These are phyloP conservation scores for Pristionchus entomophagus DNA, from an alignment of 2,888 invertebrate species.

Conservation along the genomic window DNA sequence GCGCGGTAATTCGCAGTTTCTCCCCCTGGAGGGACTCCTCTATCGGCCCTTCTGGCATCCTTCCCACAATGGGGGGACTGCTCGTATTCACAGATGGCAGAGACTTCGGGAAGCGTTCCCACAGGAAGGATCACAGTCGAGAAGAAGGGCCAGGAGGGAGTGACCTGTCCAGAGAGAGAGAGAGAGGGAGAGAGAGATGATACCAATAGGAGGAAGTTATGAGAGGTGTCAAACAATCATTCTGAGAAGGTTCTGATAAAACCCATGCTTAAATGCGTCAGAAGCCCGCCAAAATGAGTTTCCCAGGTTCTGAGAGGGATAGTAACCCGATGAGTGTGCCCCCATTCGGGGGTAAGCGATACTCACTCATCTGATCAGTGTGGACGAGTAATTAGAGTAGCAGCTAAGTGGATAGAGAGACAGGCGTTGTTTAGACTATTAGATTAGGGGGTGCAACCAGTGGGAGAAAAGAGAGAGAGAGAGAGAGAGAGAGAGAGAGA, in stretches of 20 bases:
- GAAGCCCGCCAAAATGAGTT: no score
- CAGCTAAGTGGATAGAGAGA: conserved; percentile 4
- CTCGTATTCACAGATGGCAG: background rate
- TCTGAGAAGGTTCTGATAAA: no score
- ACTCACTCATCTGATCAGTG: conserved; percentile 30
- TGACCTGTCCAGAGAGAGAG: no score
- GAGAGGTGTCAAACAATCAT: no score
- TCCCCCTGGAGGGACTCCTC: background rate
- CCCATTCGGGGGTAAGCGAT: conserved; percentile 10
- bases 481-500: background rate
- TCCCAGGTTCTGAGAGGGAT: no score
- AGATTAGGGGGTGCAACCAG: conserved; percentile 29
- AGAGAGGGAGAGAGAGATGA: no score
- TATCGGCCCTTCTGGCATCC: conserved; percentile 6
- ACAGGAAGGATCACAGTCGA: background rate
- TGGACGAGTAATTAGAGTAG: conserved; percentile 26
- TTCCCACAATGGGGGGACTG: background rate
- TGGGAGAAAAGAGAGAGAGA: background rate
- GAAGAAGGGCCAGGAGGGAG: background rate
- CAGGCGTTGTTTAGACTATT: conserved; percentile 38
- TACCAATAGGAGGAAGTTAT: no score
- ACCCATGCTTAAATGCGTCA: no score
- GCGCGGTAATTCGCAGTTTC: background rate
- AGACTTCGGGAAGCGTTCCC: background rate
- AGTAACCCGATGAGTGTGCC: background rate